Conservation (phyloP, 1,140 invertebrate genomes). For the Parapsyche elsis region DNA sequence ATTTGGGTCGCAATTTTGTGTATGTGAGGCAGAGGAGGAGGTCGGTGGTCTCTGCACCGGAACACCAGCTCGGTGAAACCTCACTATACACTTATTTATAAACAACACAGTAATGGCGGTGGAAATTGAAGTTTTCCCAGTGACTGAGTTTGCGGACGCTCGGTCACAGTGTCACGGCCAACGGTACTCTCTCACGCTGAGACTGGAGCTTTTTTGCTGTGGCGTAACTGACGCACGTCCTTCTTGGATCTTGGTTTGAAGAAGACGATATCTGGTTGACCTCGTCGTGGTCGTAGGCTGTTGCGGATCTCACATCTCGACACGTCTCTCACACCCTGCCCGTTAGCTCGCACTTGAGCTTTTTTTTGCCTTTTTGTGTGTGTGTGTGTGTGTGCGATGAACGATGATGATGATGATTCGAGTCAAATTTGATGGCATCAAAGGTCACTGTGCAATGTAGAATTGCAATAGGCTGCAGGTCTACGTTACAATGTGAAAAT, state of each 20-base stretch:
- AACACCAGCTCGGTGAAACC: not conserved
- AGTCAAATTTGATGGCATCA: too few relatives aligned
- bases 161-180: constrained; percentile 52
- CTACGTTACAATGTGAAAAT: too few relatives aligned
- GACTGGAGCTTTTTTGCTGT: not conserved
- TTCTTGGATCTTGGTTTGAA: not conserved
- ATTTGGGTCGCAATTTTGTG: not conserved
- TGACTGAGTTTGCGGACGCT: constrained; percentile 43
- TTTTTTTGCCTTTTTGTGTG: too few relatives aligned
- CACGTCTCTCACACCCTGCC: not conserved
- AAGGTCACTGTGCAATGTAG: too few relatives aligned
- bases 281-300: not conserved
- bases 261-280: not conserved
- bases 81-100: not conserved
- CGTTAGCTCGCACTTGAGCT: constrained; percentile 24
- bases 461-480: too few relatives aligned
- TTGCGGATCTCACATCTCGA: constrained; percentile 29
- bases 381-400: not conserved
- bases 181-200: constrained; percentile 31
- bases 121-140: constrained; percentile 47
- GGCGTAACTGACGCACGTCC: constrained; percentile 14
- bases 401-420: not conserved
- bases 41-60: not conserved
- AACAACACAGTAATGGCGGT: not conserved
- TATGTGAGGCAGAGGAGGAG: not conserved